These are phyloP conservation scores for Megaceryle torquata DNA, from an alignment of 2,113 vertebrate species.

Conservation along the genomic window DNA sequence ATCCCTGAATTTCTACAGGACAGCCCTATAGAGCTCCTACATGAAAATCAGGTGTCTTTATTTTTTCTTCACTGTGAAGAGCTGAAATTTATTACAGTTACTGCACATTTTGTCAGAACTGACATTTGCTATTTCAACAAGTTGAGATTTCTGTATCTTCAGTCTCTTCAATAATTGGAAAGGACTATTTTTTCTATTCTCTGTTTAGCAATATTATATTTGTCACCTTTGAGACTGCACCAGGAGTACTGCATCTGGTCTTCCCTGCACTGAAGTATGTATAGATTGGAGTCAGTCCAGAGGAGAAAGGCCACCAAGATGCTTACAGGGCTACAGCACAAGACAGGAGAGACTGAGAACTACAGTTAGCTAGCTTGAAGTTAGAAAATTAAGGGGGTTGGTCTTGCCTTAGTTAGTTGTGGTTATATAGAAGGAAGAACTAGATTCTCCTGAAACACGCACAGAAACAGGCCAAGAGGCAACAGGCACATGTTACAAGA, in stretches of 20 bases:
- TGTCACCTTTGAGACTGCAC: neutral
- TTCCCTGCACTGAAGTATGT: too few species aligned
- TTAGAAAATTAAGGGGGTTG: neutral
- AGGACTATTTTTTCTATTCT: neutral
- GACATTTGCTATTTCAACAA: neutral
- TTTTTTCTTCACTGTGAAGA: neutral
- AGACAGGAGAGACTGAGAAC: neutral
- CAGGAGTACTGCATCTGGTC: rapidly evolving
- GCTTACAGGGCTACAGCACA: neutral
- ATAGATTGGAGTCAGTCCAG: neutral
- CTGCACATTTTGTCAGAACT: neutral
- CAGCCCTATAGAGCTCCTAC: neutral
- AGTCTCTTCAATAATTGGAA: neutral
- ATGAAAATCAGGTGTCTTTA: neutral
- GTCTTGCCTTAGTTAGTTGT: neutral
- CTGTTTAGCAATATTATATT: neutral
- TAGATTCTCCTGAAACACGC: neutral
- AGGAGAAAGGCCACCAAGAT: neutral
- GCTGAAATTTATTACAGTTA: neutral
- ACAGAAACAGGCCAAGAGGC: neutral
- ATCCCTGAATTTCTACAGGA: neutral
- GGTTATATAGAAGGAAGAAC: neutral
- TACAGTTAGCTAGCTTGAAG: neutral
- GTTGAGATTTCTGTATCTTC: neutral
- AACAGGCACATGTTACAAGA: neutral